These are phyloP conservation scores for Nudaria mundana DNA, from an alignment of 2,888 invertebrate genomes.

Conservation along the genomic window DNA sequence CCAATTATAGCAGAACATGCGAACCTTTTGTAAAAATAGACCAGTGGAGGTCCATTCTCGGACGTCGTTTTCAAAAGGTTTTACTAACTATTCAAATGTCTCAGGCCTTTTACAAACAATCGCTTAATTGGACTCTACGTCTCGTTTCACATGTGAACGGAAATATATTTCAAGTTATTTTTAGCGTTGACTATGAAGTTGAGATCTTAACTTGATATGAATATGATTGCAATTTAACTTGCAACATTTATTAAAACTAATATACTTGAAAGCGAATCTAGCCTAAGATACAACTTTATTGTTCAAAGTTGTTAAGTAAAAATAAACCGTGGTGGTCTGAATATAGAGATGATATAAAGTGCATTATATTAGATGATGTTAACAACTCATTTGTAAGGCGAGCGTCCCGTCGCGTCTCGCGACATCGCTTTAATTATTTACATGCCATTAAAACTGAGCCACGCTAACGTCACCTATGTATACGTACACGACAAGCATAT, in stretches of 20 bases:
- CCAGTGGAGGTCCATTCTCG: slow-evolving; percentile 45
- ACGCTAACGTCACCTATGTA: slow-evolving; percentile 21
- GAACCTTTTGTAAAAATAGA: slow-evolving; percentile 53
- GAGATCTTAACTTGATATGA: slow-evolving; percentile 46
- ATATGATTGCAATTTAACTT: slow-evolving; percentile 54
- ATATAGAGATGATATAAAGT: slow-evolving; percentile 9
- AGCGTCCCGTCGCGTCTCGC: slow-evolving; percentile 18
- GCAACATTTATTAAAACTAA: slow-evolving; percentile 49
- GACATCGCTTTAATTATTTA: slow-evolving; percentile 40
- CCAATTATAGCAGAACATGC: slow-evolving; percentile 39
- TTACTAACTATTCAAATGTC: slow-evolving; percentile 58
- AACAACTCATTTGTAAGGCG: slow-evolving; percentile 44
- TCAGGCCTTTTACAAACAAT: slow-evolving; percentile 42
- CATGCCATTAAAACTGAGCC: slow-evolving; percentile 38
- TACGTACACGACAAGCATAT: too few species aligned
- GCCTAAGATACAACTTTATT: slow-evolving; percentile 23
- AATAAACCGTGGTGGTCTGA: slow-evolving; percentile 9
- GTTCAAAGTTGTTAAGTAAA: slow-evolving; percentile 2
- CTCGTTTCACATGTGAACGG: slow-evolving; percentile 44
- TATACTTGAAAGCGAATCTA: slow-evolving; percentile 41
- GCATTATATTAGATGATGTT: slow-evolving; percentile 16
- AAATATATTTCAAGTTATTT: slow-evolving; percentile 39
- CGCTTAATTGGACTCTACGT: slow-evolving; percentile 43
- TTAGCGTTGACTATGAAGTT: slow-evolving; percentile 41
- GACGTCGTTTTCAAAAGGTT: slow-evolving; percentile 45